Percentiles rank a stretch among this genome's conserved stretches.
Conservation (phyloP, 2,888 invertebrate genomes). For the Vannuccia rotundouncinata region DNA sequence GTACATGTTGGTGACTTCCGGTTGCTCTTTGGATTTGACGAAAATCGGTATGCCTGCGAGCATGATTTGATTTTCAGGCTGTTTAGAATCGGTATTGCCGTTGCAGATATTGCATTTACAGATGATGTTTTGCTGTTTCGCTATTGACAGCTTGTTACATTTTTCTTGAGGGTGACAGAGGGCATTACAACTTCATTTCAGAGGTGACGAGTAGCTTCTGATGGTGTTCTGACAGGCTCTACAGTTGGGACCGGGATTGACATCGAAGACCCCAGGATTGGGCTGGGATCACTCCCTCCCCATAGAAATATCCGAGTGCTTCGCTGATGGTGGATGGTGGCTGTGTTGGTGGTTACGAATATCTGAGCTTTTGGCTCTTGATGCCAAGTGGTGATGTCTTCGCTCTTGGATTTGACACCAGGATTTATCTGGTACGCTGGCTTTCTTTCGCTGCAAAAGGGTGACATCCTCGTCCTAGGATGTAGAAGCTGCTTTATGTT, state of each 20-base stretch:
- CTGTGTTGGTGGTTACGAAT: not conserved
- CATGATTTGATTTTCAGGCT: not conserved
- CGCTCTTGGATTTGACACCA: conserved; percentile 1
- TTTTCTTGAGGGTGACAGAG: too few species aligned
- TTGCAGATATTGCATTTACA: not conserved
- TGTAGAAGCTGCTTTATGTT: not conserved
- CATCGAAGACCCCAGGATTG: too few species aligned
- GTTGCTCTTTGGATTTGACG: not conserved
- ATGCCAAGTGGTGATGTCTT: conserved; percentile 7
- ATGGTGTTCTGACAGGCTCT: too few species aligned
- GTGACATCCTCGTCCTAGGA: not conserved
- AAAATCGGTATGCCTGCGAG: not conserved
- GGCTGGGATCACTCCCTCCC: too few species aligned
- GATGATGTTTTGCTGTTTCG: not conserved
- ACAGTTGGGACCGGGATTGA: too few species aligned
- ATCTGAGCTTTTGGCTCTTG: conserved; percentile 3
- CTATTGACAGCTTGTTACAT: too few species aligned
- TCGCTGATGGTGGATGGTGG: too few species aligned
- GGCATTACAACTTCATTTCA: too few species aligned
- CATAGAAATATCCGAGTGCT: not conserved
- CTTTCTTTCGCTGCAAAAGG: not conserved
- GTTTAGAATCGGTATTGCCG: not conserved
- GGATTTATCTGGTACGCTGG: conserved; percentile 5
- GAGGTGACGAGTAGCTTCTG: too few species aligned
- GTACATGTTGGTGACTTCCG: not conserved